phyloP scores from a whole-genome alignment of 1,140 invertebrate genomes.

The Ceratoteleas bidentatus region DNA sequence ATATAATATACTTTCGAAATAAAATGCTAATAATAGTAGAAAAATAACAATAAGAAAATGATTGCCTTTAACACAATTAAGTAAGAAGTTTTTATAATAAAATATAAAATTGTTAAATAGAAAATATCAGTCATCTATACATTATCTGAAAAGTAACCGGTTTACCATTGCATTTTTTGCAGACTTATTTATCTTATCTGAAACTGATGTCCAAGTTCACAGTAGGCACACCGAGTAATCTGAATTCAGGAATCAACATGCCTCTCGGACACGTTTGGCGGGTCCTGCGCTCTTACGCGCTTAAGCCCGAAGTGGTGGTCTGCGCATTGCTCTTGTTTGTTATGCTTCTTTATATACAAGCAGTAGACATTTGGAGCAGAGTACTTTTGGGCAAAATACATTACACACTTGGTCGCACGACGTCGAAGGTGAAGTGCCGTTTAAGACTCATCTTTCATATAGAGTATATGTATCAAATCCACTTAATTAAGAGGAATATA shows the following conservation, averaged over 20 bases:
- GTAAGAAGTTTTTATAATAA: too few relatives aligned
- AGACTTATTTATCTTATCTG: conserved; percentile 90
- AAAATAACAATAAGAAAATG: too few relatives aligned
- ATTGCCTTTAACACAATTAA: too few relatives aligned
- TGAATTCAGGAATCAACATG: conserved; percentile 84
- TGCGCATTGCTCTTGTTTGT: conserved; percentile 85
- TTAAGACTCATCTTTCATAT: not conserved
- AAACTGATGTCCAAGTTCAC: conserved; percentile 90
- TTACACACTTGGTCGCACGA: conserved; percentile 84
- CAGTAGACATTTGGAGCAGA: conserved; percentile 89
- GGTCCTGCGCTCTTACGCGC: conserved; percentile 86
- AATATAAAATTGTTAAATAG: too few relatives aligned
- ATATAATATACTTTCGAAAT: too few relatives aligned
- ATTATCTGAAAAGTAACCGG: too few relatives aligned
- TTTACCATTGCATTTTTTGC: conserved; percentile 11
- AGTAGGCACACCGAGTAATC: conserved; percentile 84
- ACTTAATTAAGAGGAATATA: not conserved
- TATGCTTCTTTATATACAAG: conserved; percentile 89
- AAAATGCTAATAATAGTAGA: too few relatives aligned
- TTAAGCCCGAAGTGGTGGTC: conserved; percentile 88
- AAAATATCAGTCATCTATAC: too few relatives aligned
- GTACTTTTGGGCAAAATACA: conserved; percentile 87
- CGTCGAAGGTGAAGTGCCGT: conserved; percentile 78
- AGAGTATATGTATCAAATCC: not conserved
- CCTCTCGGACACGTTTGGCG: conserved; percentile 86